Base-by-base conservation (phyloP, 2,888 invertebrate species). In the Aplocera efformata region DNA sequence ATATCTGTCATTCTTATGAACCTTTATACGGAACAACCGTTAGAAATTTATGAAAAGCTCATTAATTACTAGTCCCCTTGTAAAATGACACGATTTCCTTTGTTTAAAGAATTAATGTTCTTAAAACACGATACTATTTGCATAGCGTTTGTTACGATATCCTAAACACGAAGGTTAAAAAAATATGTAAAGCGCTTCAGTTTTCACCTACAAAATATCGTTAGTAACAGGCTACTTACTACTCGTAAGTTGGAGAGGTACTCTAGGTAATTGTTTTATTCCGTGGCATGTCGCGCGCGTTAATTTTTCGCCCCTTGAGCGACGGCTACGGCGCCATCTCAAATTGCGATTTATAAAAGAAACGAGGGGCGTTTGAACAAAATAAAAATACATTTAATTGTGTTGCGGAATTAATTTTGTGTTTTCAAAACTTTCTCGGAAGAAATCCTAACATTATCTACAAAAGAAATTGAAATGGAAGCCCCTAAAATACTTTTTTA, bases 201-300 rank as follows among this genome's bases (percentile, higher is more conserved):
- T 17, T 17, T 17, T 17, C 13, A 23, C 27, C 24, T 7, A 13
- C 21, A 37, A 32, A 44, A 49, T 42, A 34, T 44, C 30, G 42
- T 32, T n/a, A n/a, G n/a, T n/a, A n/a, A n/a, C n/a, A n/a, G n/a
- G n/a, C n/a, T n/a, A n/a, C n/a, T n/a, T n/a, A 58, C 53, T 42
- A 33, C 33, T 17, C 36, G 32, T 40, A 28, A 29, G 39, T 40
- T 51, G 58, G 62, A 68, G 65, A 63, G 62, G 53, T n/a, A n/a
- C n/a, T n/a, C n/a, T n/a, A n/a, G 58, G 67, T 60, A 70, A 70
- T 70, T 60, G 67, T 70, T 68, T 61, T 60, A 58, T 57, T 55
- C 54, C 45, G 40, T 44, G 37, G 57, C 59, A 48, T 46, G 46
- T 43, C 54, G 47, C 53, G 47, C 58, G 65, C 52, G 61, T 62